Base-by-base conservation (phyloP, 2,797 vertebrate genomes). In the Spondyliosoma cantharus region DNA sequence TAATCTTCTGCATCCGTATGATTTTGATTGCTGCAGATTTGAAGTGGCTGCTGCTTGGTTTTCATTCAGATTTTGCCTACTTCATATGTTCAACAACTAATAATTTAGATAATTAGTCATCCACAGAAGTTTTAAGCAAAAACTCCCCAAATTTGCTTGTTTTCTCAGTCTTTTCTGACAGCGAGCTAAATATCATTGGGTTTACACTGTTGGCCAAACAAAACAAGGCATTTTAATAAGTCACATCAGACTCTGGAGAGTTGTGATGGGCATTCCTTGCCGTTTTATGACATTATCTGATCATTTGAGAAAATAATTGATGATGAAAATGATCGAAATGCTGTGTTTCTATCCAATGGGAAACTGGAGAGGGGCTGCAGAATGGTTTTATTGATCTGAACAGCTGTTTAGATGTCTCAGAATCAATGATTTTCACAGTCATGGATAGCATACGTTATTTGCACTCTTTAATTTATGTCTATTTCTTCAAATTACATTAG, bases 351-450 rank as follows among this genome's bases (percentile, higher is more conserved):
- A 59, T 27, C 14, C 17, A 62, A 24, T 19, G 19, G 32, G 24
- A 74, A 45, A 45, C 49, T 1, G 14, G 4, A 77, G 19, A 71
- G n/a, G 56, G 56, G 46, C 46, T 43, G 37, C 0, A 1, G 46
- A 71, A 20, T 11, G 7, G 22, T 50, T 50, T 57, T 14, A 54
- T 1, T 46, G 0, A 58, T 60, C 42, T 48, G 4, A 75, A 49
- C 62, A 73, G 29, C 52, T 70, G 54, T 19, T 13, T 15, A 19
- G 13, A 70, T 19, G 37, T 29, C 48, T 50, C 17, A 42, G 4
- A 65, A 74, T 70, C 24, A 43, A 60, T 27, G 15, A 50, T 20
- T 71, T 76, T 56, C 46, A 70, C 9, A 42, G 12, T 29, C 29
- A 25, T 74, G 16, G 52, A 42, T 48, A 37, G 54, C 11, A 19